Percentiles rank a stretch among this genome's conserved stretches.
Evolutionary conservation across 1,140 invertebrate species (phyloP).

Genomic region (Acromyrmex charruanus): DNA sequence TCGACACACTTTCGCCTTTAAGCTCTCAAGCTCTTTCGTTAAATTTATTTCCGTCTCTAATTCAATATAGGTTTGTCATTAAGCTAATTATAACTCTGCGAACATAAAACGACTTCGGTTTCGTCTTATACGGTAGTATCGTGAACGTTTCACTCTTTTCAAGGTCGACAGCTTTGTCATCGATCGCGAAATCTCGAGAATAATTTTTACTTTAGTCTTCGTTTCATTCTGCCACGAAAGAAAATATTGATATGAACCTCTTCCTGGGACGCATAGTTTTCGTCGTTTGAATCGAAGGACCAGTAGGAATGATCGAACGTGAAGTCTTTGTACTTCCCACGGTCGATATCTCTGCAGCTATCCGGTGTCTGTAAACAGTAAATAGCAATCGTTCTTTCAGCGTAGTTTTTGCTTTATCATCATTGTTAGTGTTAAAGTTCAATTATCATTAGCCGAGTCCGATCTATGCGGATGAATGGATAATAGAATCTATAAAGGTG

Average conservation of each 20-base stretch:
- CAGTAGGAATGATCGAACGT: slow-evolving; percentile 98
- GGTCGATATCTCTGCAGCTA: slow-evolving; percentile 86
- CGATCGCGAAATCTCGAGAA: not conserved
- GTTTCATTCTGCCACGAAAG: not conserved
- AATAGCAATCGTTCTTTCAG: slow-evolving; percentile 38
- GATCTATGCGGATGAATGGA: not conserved
- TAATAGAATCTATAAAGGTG: not conserved
- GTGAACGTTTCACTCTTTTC: slow-evolving; percentile 6
- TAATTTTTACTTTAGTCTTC: not conserved
- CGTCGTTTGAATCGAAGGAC: slow-evolving; percentile 91
- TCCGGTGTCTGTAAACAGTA: slow-evolving; percentile 83
- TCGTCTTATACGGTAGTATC: not conserved
- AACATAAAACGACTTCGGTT: not conserved
- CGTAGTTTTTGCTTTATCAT: slow-evolving; percentile 3
- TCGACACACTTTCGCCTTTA: not conserved
- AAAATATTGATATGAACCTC: slow-evolving; percentile 85
- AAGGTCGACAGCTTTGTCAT: slow-evolving; percentile 6
- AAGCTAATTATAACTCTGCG: slow-evolving; percentile 23
- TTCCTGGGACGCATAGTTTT: slow-evolving; percentile 93
- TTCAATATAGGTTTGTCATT: not conserved
- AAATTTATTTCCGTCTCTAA: not conserved
- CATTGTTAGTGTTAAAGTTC: slow-evolving; percentile 23
- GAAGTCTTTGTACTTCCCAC: slow-evolving; percentile 94
- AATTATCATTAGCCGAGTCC: not conserved
- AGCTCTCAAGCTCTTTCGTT: not conserved